phyloP scores from a whole-genome alignment of 2,797 vertebrate species.

The Parauchenoglanis punctatus region DNA sequence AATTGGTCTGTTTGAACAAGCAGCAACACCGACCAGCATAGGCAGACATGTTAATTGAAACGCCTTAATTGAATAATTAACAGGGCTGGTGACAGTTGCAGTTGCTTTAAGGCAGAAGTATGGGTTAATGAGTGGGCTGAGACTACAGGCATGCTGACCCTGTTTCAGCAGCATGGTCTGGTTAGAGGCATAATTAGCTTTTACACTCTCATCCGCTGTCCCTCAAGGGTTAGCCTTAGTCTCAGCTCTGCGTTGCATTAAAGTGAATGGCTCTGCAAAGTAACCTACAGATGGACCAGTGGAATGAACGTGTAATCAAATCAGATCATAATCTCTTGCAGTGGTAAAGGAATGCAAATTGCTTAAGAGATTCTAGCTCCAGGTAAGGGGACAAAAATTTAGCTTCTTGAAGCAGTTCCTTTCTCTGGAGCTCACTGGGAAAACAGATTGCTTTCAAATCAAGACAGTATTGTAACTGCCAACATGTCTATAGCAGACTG shows the following conservation, averaged over 20 bases:
- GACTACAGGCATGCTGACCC: constrained; percentile 61
- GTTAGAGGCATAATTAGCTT: constrained; percentile 67
- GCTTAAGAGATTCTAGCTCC: background rate
- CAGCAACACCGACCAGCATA: constrained; percentile 5
- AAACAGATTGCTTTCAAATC: background rate
- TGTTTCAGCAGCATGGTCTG: constrained; percentile 66
- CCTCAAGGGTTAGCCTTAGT: constrained; percentile 67
- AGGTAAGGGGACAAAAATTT: constrained; percentile 11
- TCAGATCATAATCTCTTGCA: constrained; percentile 12
- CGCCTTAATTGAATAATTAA: constrained; percentile 56
- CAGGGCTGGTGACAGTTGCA: constrained; percentile 41
- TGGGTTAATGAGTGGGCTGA: constrained; percentile 56
- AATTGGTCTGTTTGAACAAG: constrained; percentile 33
- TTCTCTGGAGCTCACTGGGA: constrained; percentile 4
- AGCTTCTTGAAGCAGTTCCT: background rate
- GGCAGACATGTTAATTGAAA: constrained; percentile 47
- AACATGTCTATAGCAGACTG: background rate
- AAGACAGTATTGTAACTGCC: background rate
- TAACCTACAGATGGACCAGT: constrained; percentile 5
- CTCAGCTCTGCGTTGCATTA: constrained; percentile 44
- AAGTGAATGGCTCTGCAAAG: background rate
- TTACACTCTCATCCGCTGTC: constrained; percentile 49
- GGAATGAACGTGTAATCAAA: background rate
- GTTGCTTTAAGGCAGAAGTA: constrained; percentile 50
- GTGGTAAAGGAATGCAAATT: constrained; percentile 11